phyloP scores from a whole-genome alignment of 2,113 vertebrate species.

The Trichomycterus rosablanca region DNA sequence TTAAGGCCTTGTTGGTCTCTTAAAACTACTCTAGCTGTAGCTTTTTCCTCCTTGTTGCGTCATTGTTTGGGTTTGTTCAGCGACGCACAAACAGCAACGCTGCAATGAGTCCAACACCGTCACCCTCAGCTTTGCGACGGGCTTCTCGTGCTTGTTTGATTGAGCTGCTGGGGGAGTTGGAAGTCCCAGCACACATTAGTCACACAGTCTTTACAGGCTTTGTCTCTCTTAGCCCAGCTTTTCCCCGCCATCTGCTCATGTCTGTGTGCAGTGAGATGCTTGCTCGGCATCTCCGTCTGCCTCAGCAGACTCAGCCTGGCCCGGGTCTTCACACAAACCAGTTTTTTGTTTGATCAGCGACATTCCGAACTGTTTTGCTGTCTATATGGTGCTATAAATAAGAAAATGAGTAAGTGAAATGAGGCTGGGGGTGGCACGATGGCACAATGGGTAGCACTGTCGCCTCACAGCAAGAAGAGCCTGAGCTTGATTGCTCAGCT shows the following conservation, averaged over 20 bases:
- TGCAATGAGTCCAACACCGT: background rate
- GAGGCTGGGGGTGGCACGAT: too few species aligned
- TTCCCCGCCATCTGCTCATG: slow-evolving; percentile 33
- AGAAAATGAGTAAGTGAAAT: too few species aligned
- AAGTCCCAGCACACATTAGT: slow-evolving; percentile 32
- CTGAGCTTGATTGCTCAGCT: too few species aligned
- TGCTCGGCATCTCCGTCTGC: slow-evolving; percentile 4
- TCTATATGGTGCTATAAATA: too few species aligned
- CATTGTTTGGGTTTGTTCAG: background rate
- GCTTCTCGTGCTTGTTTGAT: slow-evolving; percentile 10
- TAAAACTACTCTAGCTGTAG: too few species aligned
- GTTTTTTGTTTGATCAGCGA: too few species aligned
- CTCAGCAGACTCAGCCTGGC: slow-evolving; percentile 22
- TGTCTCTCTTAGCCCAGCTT: slow-evolving; percentile 32
- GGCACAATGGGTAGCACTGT: too few species aligned
- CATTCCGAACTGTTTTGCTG: too few species aligned
- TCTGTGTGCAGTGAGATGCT: slow-evolving; percentile 3
- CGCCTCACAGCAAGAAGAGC: too few species aligned
- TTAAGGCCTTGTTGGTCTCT: background rate
- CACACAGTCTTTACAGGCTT: slow-evolving; percentile 33
- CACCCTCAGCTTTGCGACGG: background rate
- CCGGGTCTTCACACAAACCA: slow-evolving; percentile 9
- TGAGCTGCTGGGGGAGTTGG: slow-evolving; percentile 20
- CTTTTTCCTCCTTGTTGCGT: background rate
- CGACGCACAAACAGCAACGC: background rate